phyloP scores from a whole-genome alignment of 2,113 vertebrate species.

The Egretta garzetta region DNA sequence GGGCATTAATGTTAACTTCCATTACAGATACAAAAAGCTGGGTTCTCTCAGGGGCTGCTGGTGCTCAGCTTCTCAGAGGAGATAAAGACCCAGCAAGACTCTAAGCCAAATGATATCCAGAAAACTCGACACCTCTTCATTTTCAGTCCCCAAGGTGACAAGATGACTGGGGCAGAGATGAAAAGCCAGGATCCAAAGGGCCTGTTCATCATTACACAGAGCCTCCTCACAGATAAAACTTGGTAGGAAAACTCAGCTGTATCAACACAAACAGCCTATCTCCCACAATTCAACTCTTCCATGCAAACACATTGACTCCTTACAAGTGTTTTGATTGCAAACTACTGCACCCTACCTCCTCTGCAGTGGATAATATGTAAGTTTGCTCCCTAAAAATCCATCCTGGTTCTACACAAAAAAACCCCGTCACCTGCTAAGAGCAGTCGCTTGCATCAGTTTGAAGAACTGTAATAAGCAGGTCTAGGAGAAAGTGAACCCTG shows the following conservation, averaged over 20 bases:
- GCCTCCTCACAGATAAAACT: background rate
- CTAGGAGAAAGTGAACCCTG: slow-evolving; percentile 21
- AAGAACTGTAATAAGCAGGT: slow-evolving; percentile 28
- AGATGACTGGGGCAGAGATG: background rate
- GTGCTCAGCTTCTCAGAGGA: background rate
- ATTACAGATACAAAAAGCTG: accelerated
- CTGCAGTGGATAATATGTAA: background rate
- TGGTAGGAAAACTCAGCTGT: background rate
- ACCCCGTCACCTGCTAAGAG: background rate
- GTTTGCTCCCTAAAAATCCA: slow-evolving; percentile 10
- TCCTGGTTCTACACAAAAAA: background rate
- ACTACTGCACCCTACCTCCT: background rate
- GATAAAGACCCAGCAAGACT: background rate
- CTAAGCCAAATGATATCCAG: background rate
- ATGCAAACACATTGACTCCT: background rate
- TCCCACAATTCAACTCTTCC: background rate
- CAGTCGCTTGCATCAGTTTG: background rate
- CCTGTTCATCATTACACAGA: background rate
- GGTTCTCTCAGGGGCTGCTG: background rate
- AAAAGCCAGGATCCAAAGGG: background rate
- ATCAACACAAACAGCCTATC: background rate
- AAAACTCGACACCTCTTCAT: background rate
- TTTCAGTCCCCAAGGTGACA: background rate
- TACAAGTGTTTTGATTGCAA: background rate
- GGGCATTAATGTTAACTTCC: background rate